phyloP scores from a whole-genome alignment of 1,140 invertebrate genomes.

The Zaprionus inermis region DNA sequence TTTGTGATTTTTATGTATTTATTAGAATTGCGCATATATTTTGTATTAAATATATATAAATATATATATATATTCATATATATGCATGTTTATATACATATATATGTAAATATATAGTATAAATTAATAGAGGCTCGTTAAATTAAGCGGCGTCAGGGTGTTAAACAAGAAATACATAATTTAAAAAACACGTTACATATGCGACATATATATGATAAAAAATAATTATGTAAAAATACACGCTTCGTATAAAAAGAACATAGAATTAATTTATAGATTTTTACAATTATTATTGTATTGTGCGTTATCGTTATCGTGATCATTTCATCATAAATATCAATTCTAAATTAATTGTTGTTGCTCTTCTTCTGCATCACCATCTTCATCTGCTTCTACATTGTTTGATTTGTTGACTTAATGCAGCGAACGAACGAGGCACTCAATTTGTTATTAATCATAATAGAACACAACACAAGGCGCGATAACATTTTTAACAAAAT shows the following conservation, averaged over 20 bases:
- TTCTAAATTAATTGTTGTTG: slow-evolving; percentile 34
- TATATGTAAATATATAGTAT: slow-evolving; percentile 44
- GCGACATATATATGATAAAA: slow-evolving; percentile 21
- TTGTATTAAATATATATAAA: slow-evolving; percentile 61
- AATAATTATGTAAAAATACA: slow-evolving; percentile 52
- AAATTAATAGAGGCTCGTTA: slow-evolving; percentile 68
- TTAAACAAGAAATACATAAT: slow-evolving; percentile 62
- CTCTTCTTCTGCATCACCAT: neutral
- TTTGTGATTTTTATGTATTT: slow-evolving; percentile 74
- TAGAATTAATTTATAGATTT: slow-evolving; percentile 45
- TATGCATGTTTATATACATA: neutral
- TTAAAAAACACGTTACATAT: slow-evolving; percentile 53
- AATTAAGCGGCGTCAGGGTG: slow-evolving; percentile 62
- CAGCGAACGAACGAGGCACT: slow-evolving; percentile 72
- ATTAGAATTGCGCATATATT: slow-evolving; percentile 78
- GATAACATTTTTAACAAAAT: slow-evolving; percentile 39
- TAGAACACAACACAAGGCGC: slow-evolving; percentile 38
- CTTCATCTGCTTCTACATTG: slow-evolving; percentile 16
- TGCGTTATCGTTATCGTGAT: slow-evolving; percentile 42
- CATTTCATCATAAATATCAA: slow-evolving; percentile 22
- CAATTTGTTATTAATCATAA: slow-evolving; percentile 66
- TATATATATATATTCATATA: slow-evolving; percentile 16
- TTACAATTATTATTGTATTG: slow-evolving; percentile 63
- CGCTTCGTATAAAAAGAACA: slow-evolving; percentile 54
- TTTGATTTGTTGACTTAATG: slow-evolving; percentile 45